Conservation (phyloP, 92 coral and sea anemone species). For the Micromussa lordhowensis region DNA sequence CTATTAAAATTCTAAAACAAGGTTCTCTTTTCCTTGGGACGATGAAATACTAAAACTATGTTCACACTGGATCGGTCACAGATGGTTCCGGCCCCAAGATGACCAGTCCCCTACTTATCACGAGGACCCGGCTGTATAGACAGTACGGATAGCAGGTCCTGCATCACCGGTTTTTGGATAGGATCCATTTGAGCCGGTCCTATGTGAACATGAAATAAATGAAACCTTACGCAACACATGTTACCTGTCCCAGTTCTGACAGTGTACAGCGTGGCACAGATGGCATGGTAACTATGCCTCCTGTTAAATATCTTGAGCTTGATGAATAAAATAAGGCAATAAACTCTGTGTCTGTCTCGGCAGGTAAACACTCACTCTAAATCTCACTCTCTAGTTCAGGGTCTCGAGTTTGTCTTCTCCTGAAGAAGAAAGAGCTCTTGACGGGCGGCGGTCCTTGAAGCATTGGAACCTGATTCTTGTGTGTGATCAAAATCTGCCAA, state of each 20-base stretch:
- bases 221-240: not conserved
- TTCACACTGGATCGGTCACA: not conserved
- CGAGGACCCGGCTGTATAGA: not conserved
- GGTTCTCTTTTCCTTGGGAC: not conserved
- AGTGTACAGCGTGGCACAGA: not conserved
- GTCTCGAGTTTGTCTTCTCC: conserved; percentile 80
- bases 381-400: conserved; percentile 94
- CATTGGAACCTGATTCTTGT: conserved; percentile 98
- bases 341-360: not conserved
- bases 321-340: not conserved
- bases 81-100: not conserved
- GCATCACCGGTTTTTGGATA: not conserved
- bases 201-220: not conserved
- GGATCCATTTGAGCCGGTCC: not conserved
- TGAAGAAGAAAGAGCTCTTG: conserved; percentile 92
- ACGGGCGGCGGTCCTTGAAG: conserved; percentile 97
- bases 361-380: conserved; percentile 1
- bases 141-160: not conserved
- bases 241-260: not conserved
- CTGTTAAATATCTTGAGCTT: not conserved
- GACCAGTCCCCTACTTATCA: not conserved
- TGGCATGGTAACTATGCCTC: not conserved
- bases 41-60: not conserved
- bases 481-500: conserved; percentile 82
- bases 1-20: not conserved